phyloP scores from a whole-genome alignment of 1,140 invertebrate genomes.

The Cyclina sinensis region DNA sequence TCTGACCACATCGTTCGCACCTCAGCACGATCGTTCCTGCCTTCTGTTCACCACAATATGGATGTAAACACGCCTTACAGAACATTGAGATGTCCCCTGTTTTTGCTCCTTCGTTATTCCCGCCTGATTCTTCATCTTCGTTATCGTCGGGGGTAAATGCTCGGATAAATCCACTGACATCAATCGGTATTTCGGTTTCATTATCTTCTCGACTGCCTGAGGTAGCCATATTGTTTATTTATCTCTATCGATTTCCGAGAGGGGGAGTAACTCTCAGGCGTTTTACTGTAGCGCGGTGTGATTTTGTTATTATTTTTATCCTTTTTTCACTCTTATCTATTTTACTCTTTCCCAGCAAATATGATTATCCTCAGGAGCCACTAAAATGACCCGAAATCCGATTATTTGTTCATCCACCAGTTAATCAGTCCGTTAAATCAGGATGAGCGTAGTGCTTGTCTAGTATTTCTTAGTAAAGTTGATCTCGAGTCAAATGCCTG shows the following conservation, averaged over 20 bases:
- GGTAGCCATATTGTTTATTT: constrained; percentile 62
- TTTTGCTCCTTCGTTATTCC: neutral
- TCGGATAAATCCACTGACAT: constrained; percentile 38
- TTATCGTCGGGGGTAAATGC: constrained; percentile 19
- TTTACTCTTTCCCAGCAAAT: too few species aligned
- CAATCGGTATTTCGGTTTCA: constrained; percentile 46
- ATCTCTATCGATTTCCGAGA: constrained; percentile 7
- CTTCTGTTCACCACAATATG: constrained; percentile 51
- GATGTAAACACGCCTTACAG: constrained; percentile 56
- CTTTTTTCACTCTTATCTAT: too few species aligned
- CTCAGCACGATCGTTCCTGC: constrained; percentile 9
- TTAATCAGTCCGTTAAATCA: too few species aligned
- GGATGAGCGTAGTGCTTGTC: too few species aligned
- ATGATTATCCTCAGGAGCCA: too few species aligned
- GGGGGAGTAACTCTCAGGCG: constrained; percentile 2
- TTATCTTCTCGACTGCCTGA: neutral
- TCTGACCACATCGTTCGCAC: constrained; percentile 56
- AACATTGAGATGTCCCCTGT: constrained; percentile 48
- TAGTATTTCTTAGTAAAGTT: too few species aligned
- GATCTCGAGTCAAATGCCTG: too few species aligned
- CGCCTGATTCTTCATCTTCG: neutral
- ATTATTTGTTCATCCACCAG: too few species aligned
- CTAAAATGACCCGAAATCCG: too few species aligned
- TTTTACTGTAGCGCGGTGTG: neutral
- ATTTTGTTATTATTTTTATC: too few species aligned